These are phyloP conservation scores for Psammodynastes pulverulentus DNA, from an alignment of 2,113 vertebrate genomes.

Conservation along the genomic window DNA sequence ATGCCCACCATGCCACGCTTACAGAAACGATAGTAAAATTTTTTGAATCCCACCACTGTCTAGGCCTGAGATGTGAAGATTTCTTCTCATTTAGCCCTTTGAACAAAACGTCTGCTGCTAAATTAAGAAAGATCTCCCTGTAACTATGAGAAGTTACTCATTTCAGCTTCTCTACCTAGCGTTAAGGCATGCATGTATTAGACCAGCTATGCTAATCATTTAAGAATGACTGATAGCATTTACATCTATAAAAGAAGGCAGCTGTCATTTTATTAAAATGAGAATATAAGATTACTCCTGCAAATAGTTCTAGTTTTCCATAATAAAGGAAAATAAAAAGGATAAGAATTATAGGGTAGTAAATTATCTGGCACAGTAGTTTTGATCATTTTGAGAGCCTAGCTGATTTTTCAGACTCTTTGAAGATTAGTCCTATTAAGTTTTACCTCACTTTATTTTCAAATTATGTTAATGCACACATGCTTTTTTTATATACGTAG, in stretches of 20 bases:
- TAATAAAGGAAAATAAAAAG: background rate
- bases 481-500: background rate
- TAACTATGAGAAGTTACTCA: background rate
- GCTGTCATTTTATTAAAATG: background rate
- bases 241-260: background rate
- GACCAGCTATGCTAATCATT: background rate
- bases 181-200: background rate
- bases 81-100: background rate
- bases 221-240: background rate
- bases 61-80: background rate
- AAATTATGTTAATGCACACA: background rate
- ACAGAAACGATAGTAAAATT: no score
- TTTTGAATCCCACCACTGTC: no score
- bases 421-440: background rate
- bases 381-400: background rate
- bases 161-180: background rate
- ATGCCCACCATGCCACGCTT: no score
- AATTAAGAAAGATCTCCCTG: background rate
- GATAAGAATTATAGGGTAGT: background rate
- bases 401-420: background rate
- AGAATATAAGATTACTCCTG: background rate
- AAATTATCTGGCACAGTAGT: background rate
- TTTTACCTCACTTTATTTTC: background rate
- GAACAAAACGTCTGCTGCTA: background rate
- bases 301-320: background rate